Evolutionary conservation across 2,113 vertebrate species (phyloP), one percentile per base, ranked within the genome.

Genomic region (Peromyscus leucopus): DNA sequence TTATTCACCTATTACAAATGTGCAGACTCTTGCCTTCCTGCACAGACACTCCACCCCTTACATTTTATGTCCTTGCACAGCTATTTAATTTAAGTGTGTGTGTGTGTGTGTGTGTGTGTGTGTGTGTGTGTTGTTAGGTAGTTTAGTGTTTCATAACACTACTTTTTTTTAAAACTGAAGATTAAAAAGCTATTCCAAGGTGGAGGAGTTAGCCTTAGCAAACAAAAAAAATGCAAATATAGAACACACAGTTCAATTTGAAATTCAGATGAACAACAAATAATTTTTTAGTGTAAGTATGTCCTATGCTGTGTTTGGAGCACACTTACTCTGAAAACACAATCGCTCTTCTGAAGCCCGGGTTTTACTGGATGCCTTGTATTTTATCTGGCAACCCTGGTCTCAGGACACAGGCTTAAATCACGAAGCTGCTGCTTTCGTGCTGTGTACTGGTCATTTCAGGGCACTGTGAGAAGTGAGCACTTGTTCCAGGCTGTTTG

Each of bases 251-350:
- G 36, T 76, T 95, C 93, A 13, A 78, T 88, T 92, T 86, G 31
- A 96, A 96, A 86, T 95, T 91, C 21, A 87, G 22, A 95, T 74
- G 74, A 92, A 89, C 55, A 83, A 89, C 36, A 95, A 96, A 48
- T 75, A 36, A 5, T 16, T 93, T 72, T 90, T 93, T 96, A 96
- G 42, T 91, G 9, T 90, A 93, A 78, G 5, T 8, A 46, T 71
- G 1, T 63, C 26, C 55, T 89, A 28, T 84, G 65, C 7, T 90
- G 65, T 91, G 91, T 63, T 93, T 94, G 51, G 57, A 79, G 87
- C 7, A 63, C 51, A 86, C 0, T 83, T 63, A 83, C 65, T 80
- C 21, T 89, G 55, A 90, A 89, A 90, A 92, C 86, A 75, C 57
- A 74, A 48, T 63, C n/a, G 7, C 48, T 94, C 84, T 74, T 90